Evolutionary conservation across 2,888 invertebrate species (phyloP), one percentile per base, ranked within the genome.

Genomic region (Agrochola circellaris): DNA sequence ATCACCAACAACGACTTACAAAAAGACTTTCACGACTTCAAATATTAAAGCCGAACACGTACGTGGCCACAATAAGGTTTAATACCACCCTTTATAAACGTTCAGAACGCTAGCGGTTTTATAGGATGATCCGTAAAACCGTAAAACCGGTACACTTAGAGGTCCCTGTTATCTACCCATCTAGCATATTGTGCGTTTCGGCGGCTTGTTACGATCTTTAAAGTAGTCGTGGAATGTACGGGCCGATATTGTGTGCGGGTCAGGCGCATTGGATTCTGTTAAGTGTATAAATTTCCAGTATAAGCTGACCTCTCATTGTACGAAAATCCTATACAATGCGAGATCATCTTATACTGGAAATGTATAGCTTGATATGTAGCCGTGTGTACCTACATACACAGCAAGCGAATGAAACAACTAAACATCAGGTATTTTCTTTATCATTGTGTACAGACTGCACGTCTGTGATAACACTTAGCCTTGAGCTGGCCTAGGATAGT

Each of bases 171-270:
- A 95, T 95, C 95, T 94, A 92, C 93, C 94, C 94, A 95, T 96
- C 95, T 92, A 92, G 92, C 95, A 94, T 95, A 95, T 95, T 96
- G 95, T 95, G 95, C 92, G 94, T 94, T 95, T 95, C 93, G 93
- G 93, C 91, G 92, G 91, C 92, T 93, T 94, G 94, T 95, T 93
- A 93, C 94, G 94, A 92, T 92, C 92, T 81, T 79, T 71, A 84
- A 75, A 86, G 84, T 71, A 80, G 73, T 56, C 51, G 66, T 75
- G 79, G 77, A 87, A 93, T 86, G 88, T 81, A 95, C 93, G 93
- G 90, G 58, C 8, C 26, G 38, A 60, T 86, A 89, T 85, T 91
- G 26, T 67, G 86, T 15, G 71, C 87, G 83, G 42, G 8, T 5
- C 5, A 30, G 15, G 7, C 23, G 17, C 15, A 15, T 30, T 79